Evolutionary conservation across 2,888 invertebrate genomes (phyloP).

Genomic region (Spialia ferax): DNA sequence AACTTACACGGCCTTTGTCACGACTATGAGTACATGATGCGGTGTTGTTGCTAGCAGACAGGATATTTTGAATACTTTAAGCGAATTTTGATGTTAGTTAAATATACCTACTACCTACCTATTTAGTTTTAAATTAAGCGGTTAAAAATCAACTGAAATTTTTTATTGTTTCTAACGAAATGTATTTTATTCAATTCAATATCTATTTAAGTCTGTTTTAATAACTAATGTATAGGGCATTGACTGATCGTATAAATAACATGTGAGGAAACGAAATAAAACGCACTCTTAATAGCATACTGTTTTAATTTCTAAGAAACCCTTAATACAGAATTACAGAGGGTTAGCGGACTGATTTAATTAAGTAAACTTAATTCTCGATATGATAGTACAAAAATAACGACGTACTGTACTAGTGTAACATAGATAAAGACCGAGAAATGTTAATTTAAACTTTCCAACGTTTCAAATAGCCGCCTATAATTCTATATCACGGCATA

Average conservation of each 20-base stretch:
- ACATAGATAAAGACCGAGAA: slow-evolving; percentile 52
- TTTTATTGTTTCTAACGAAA: too few species aligned
- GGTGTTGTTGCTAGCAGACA: slow-evolving; percentile 84
- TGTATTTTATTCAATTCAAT: too few species aligned
- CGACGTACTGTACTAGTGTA: slow-evolving; percentile 68
- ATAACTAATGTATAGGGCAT: too few species aligned
- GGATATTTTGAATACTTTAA: neutral
- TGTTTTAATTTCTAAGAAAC: slow-evolving; percentile 86
- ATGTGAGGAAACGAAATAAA: slow-evolving; percentile 64
- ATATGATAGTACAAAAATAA: slow-evolving; percentile 84
- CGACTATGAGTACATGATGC: slow-evolving; percentile 89
- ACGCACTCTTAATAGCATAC: slow-evolving; percentile 81
- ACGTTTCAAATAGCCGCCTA: slow-evolving; percentile 52
- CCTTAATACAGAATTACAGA: slow-evolving; percentile 84
- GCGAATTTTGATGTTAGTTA: neutral
- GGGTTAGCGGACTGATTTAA: slow-evolving; percentile 83
- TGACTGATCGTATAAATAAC: slow-evolving; percentile 1
- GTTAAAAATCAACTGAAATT: too few species aligned
- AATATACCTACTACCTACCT: too few species aligned
- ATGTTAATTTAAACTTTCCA: slow-evolving; percentile 50
- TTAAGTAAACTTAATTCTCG: slow-evolving; percentile 80
- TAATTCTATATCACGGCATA: slow-evolving; percentile 32
- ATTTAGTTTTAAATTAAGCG: too few species aligned
- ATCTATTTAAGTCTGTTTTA: too few species aligned
- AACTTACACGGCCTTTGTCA: slow-evolving; percentile 86